Evolutionary conservation across 2,888 invertebrate species (phyloP), one percentile per base, ranked within the genome.

Genomic region (Stramonita haemastoma): DNA sequence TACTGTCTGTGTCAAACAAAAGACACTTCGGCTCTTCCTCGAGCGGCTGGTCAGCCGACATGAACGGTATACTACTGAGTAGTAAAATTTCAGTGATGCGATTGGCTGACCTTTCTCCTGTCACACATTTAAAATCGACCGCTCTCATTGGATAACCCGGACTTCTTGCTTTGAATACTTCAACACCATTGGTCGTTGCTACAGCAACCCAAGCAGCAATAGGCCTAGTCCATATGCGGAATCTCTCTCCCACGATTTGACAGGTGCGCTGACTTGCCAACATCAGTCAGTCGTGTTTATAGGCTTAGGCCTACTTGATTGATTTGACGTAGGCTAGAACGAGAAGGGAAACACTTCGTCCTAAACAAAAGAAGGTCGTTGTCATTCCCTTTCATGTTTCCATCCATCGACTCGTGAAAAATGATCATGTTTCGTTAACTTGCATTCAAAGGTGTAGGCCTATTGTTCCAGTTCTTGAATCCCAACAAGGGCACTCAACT

Each of bases 71-170:
- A 93, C 91, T 93, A 93, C 77, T 87, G 73, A 91, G 92, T 93
- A 93, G 93, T 93, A 93, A 92, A 92, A 89, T 87, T 92, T 92
- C 92, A 89, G 92, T 92, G 91, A 91, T 91, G 91, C 91, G 92
- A 91, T 91, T 90, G 91, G 90, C 87, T 92, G 91, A 93, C 94
- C 94, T 94, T 93, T 93, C 93, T 92, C 93, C 91, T 90, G 92
- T 92, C 93, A 92, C 92, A 91, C 91, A 91, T 94, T 94, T 92
- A 92, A 94, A 94, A 92, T 93, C 81, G 91, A 89, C 60, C 15
- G 73, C 89, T 91, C 86, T 93, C 91, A 93, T 94, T 94, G 93
- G 94, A 36, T 90, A 87, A 46, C n/a, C 26, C 36, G 70, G 89
- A 86, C 83, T 87, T 85, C 88, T 87, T 66, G 86, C 91, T 92